Evolutionary conservation across 2,888 invertebrate genomes (phyloP), one percentile per base, ranked within the genome.

Genomic region (Eulithis prunata): DNA sequence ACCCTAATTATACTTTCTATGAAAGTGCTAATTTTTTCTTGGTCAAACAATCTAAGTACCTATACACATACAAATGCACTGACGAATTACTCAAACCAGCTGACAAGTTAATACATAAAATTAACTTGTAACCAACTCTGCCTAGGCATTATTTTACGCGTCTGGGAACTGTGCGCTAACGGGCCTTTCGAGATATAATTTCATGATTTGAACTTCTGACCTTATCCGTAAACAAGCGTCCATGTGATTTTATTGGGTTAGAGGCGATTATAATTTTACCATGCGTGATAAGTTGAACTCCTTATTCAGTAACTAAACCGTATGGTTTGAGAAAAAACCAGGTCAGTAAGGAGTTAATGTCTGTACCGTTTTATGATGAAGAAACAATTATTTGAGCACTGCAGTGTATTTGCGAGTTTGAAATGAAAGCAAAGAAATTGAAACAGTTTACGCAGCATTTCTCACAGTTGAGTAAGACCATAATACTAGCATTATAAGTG

Each of bases 391-490:
- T 54, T 46, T 61, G 63, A 57, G 68, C 66, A 75, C 71, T 72
- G 66, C 71, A 63, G 72, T 68, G 69, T 72, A 72, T 71, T 65
- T 63, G 51, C 43, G 32, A 60, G 60, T 63, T 68, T 68, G 59
- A 70, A 61, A 64, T 64, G 61, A 45, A 66, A 64, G 67, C 12
- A 69, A 71, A 74, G 73, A 76, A 75, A 76, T 71, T 72, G 72
- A 76, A 79, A 72, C 71, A 69, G 72, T 78, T 77, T 75, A 73
- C 76, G 78, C 72, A 76, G 74, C 69, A 74, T 78, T 87, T 88
- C 86, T 80, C 87, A 87, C 87, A 86, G 78, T 72, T 75, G 77
- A 67, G 67, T 61, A 66, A 55, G 41, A 57, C 62, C 64, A 74
- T 73, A 76, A 75, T 75, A 69, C 72, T 68, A 49, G 63, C 70